phyloP scores from a whole-genome alignment of 2,797 vertebrate species.

The Epinephelus malabaricus region DNA sequence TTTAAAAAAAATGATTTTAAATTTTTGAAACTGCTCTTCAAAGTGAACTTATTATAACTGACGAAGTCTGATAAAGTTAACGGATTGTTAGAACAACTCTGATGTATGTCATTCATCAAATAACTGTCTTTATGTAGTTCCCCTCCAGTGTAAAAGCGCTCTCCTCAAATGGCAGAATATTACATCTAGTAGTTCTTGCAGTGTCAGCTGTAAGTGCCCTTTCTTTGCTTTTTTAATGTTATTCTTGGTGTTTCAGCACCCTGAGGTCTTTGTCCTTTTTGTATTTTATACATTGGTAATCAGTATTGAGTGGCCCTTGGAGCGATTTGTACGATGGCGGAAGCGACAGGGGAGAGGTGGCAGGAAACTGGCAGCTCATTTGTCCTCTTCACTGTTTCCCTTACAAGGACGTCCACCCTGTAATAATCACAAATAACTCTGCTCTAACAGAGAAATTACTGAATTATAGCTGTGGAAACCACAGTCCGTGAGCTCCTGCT shows the following conservation, averaged over 20 bases:
- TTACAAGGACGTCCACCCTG: conserved; percentile 38
- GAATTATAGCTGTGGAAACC: conserved; percentile 34
- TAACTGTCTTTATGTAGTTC: background rate
- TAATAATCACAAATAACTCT: conserved; percentile 49
- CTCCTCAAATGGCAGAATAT: background rate
- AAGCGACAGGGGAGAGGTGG: background rate
- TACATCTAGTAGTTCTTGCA: background rate
- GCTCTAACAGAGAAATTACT: background rate
- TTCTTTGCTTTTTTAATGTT: background rate
- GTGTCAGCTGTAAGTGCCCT: background rate
- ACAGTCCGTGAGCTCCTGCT: conserved; percentile 22
- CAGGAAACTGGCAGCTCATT: conserved; percentile 15
- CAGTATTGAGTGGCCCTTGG: background rate
- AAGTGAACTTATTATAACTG: background rate
- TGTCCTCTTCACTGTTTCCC: conserved; percentile 19
- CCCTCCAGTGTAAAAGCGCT: background rate
- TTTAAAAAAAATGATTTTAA: too few relatives aligned
- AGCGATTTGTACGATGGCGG: too few relatives aligned
- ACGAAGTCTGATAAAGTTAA: background rate
- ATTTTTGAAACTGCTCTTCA: background rate
- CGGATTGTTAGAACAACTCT: background rate
- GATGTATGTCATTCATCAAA: background rate
- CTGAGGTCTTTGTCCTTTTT: background rate
- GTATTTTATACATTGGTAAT: conserved; percentile 10
- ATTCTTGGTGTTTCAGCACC: background rate